phyloP scores from a whole-genome alignment of 2,797 vertebrate species.

The Dallia pectoralis region DNA sequence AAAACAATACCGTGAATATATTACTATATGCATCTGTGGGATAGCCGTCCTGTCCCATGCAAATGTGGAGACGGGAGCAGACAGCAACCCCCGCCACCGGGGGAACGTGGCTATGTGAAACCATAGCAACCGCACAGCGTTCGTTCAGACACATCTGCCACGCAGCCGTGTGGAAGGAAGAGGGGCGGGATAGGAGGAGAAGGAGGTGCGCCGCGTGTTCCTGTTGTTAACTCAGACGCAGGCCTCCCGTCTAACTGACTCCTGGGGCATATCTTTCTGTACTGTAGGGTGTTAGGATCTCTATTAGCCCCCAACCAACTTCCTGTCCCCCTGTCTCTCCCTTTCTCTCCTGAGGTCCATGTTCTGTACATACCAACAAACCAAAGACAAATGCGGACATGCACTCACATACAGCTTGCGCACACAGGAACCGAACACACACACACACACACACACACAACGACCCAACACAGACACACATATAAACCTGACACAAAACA shows the following conservation, averaged over 20 bases:
- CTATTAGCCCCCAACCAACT: neutral
- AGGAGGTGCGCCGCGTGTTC: slow-evolving; percentile 17
- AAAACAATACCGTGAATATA: neutral
- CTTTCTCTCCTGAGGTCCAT: neutral
- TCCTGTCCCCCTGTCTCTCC: neutral
- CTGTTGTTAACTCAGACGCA: neutral
- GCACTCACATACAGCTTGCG: no score
- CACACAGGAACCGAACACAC: neutral
- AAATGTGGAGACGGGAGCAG: neutral
- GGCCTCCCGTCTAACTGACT: neutral
- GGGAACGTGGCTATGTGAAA: neutral
- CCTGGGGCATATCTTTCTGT: neutral
- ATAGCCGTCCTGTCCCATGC: neutral
- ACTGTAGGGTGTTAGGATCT: neutral
- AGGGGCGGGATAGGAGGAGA: neutral
- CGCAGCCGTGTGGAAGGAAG: neutral
- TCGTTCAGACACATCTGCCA: slow-evolving; percentile 31
- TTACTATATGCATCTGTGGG: no score
- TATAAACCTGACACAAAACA: neutral
- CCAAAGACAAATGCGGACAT: slow-evolving; percentile 6
- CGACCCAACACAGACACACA: neutral
- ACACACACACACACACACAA: neutral
- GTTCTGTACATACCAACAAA: neutral
- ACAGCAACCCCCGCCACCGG: neutral
- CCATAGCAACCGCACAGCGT: slow-evolving; percentile 9